Base-by-base conservation (phyloP, 2,888 invertebrate species). In the Neocrepidodera transversa region DNA sequence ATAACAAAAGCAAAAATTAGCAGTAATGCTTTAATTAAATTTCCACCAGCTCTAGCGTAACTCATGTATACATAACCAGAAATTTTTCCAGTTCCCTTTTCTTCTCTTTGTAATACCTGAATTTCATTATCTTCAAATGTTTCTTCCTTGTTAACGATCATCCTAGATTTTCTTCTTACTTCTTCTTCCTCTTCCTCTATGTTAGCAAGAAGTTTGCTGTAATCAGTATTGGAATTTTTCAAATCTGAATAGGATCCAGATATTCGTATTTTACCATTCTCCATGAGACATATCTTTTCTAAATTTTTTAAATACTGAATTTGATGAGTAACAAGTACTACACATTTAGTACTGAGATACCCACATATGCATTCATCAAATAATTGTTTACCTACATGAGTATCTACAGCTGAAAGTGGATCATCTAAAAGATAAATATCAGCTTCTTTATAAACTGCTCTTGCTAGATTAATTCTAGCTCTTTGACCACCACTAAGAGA, bases 381-480 rank as follows among this genome's bases (percentile, higher is more conserved):
- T 68, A 95, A 82, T 78, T 92, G 91, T 1, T 90, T 86, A 1
- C 93, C 92, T 1, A 95, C 94, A 75, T 91, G 90, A 0, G 93
- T 86, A 80, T 95, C 95, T 7, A 95, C 94, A 0, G 95, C 94
- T 63, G 92, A 90, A 17, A 95, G 81, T 0, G 95, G 95, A 80
- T 95, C 95, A 76, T 95, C 95, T 50, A 95, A 80, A 8, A 95
- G 79, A 74, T 93, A 95, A 62, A 95, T 88, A 63, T 93, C 91
- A 0, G 91, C 87, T 58, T 92, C 86, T 42, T 88, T 87, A 78
- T 93, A 94, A 1, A 93, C 86, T 0, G 93, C 89, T 64, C 95
- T 85, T 0, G 92, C 93, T 38, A 96, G 83, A 50, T 91, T 92
- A 49, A 96, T 89, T 65, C 95, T 85, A 0, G 95, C 94, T 64